These are phyloP conservation scores for Tapera naevia DNA, from an alignment of 2,797 vertebrate genomes.

Conservation along the genomic window DNA sequence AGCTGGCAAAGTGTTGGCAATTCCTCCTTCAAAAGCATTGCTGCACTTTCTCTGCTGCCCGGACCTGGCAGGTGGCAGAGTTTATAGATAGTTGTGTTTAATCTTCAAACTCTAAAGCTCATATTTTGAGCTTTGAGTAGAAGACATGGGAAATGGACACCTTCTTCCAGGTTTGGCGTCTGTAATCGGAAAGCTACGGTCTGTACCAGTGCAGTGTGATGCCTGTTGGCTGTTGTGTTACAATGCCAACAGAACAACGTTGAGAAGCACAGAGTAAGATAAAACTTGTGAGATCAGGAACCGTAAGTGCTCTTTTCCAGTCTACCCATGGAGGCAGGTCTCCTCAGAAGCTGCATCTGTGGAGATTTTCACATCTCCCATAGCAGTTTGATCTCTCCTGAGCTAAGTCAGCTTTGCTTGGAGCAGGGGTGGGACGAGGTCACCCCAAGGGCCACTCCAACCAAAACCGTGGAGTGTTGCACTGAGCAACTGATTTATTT, in stretches of 20 bases:
- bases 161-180: not conserved
- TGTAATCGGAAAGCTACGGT: not conserved
- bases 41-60: not conserved
- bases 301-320: not conserved
- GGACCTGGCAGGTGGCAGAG: not conserved
- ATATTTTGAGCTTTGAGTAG: not conserved
- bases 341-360: not conserved
- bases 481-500: not conserved
- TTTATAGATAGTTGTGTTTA: not conserved
- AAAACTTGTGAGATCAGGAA: not conserved
- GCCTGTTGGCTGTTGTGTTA: accelerated
- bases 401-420: not conserved
- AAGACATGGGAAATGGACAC: not conserved
- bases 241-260: accelerated
- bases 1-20: not conserved
- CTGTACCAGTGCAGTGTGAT: accelerated
- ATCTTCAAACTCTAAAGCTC: not conserved
- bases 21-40: not conserved
- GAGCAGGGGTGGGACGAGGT: not conserved
- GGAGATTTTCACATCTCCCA: not conserved
- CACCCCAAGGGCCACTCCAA: not conserved
- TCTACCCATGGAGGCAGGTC: not conserved
- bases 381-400: not conserved
- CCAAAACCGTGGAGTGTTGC: not conserved
- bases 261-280: not conserved